Conservation (phyloP, 2,113 vertebrate species). For the Syngnathus floridae region DNA sequence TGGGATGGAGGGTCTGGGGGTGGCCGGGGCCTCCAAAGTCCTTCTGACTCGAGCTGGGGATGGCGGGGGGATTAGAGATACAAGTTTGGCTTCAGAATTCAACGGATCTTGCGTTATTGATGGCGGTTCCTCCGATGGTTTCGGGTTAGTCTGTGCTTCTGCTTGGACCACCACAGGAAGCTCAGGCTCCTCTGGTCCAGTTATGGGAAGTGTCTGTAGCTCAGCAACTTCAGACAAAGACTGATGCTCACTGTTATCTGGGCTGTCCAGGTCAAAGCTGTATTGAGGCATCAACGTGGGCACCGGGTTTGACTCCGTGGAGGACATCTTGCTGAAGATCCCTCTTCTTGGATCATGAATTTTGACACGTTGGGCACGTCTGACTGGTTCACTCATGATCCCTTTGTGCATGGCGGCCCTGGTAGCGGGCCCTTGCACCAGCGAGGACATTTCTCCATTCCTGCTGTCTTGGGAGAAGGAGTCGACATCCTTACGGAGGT, state of each 20-base stretch:
- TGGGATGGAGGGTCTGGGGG: slow-evolving; percentile 4
- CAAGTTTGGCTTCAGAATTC: slow-evolving; percentile 19
- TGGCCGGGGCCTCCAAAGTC: slow-evolving; percentile 43
- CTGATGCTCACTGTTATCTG: slow-evolving; percentile 35
- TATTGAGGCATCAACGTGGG: slow-evolving; percentile 31
- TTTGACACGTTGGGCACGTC: slow-evolving; percentile 71
- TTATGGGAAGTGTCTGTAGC: slow-evolving; percentile 16
- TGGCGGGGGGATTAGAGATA: slow-evolving; percentile 42
- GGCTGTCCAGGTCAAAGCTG: slow-evolving; percentile 49
- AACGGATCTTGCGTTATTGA: slow-evolving; percentile 5
- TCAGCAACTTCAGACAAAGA: slow-evolving; percentile 22
- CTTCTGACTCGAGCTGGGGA: slow-evolving; percentile 55
- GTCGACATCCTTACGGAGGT: slow-evolving; percentile 74
- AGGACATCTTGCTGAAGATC: slow-evolving; percentile 75
- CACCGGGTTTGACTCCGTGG: slow-evolving; percentile 53
- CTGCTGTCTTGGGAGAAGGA: slow-evolving; percentile 62
- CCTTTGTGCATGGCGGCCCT: slow-evolving; percentile 61
- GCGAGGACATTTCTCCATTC: slow-evolving; percentile 45
- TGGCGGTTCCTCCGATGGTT: slow-evolving; percentile 20
- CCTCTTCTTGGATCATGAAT: slow-evolving; percentile 71
- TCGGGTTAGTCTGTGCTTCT: slow-evolving; percentile 11
- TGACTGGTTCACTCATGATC: slow-evolving; percentile 79
- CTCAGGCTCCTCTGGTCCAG: slow-evolving; percentile 24
- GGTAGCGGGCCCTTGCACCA: slow-evolving; percentile 45
- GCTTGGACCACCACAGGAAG: slow-evolving; percentile 16